Evolutionary conservation across 2,113 vertebrate species (phyloP).

Genomic region (Pachycephala philippinensis): DNA sequence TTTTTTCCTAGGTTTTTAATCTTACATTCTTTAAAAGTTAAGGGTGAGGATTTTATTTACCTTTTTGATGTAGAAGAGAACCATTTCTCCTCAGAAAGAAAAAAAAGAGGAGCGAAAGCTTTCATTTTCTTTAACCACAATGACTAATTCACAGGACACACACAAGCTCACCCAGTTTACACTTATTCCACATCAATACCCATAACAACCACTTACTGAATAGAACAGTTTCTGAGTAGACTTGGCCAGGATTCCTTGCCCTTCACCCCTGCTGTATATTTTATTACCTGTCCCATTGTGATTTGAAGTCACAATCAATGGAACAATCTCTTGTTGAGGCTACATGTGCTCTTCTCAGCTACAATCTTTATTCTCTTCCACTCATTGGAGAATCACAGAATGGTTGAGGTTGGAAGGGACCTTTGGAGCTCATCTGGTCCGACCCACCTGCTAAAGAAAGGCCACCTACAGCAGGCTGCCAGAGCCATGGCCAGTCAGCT

Average conservation of each 20-base stretch:
- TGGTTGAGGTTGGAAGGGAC: background rate
- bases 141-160: background rate
- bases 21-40: background rate
- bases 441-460: background rate
- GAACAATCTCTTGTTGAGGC: background rate
- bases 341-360: background rate
- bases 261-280: rapidly evolving
- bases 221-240: background rate
- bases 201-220: background rate
- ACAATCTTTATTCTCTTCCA: background rate
- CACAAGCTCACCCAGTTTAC: background rate
- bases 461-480: background rate
- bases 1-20: background rate
- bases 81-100: background rate
- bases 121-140: background rate
- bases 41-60: background rate
- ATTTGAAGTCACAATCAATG: background rate
- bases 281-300: background rate
- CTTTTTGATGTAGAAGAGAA: background rate
- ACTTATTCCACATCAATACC: background rate
- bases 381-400: background rate
- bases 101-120: background rate
- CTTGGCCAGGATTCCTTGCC: background rate
- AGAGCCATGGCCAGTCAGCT: background rate
- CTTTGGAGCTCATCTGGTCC: background rate